Conservation (phyloP, 2,797 vertebrate genomes). For the Rhinogobio ventralis region DNA sequence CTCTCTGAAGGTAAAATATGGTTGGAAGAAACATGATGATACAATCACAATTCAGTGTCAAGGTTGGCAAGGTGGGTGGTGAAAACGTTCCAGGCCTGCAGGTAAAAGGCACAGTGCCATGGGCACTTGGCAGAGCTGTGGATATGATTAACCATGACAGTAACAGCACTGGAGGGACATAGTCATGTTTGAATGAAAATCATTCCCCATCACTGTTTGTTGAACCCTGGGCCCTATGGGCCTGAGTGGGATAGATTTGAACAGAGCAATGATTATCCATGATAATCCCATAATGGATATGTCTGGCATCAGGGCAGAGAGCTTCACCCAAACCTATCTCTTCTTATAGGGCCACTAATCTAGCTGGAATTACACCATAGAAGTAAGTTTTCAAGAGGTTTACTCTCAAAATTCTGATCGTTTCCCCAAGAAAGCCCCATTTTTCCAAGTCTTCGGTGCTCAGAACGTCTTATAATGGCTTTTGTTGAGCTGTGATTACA, state of each 20-base stretch:
- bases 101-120: conserved; percentile 43
- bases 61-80: conserved; percentile 12
- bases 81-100: conserved; percentile 44
- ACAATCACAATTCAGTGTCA: conserved; percentile 23
- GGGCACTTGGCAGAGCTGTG: conserved; percentile 56
- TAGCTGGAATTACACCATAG: background rate
- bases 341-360: background rate
- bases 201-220: conserved; percentile 29
- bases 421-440: background rate
- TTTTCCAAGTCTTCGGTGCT: background rate
- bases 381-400: background rate
- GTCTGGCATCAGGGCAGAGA: conserved; percentile 2
- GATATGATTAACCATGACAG: conserved; percentile 66
- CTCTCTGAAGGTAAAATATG: background rate
- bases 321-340: background rate
- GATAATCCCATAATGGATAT: conserved; percentile 30
- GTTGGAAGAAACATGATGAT: background rate
- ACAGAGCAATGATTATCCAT: conserved; percentile 1
- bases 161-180: conserved; percentile 54
- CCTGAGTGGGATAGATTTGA: background rate
- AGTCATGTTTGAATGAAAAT: conserved; percentile 35
- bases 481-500: background rate
- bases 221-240: conserved; percentile 1
- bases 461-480: background rate
- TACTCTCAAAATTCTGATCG: background rate